Conservation (phyloP, 2,113 vertebrate species). For the Indicator maculatus region DNA sequence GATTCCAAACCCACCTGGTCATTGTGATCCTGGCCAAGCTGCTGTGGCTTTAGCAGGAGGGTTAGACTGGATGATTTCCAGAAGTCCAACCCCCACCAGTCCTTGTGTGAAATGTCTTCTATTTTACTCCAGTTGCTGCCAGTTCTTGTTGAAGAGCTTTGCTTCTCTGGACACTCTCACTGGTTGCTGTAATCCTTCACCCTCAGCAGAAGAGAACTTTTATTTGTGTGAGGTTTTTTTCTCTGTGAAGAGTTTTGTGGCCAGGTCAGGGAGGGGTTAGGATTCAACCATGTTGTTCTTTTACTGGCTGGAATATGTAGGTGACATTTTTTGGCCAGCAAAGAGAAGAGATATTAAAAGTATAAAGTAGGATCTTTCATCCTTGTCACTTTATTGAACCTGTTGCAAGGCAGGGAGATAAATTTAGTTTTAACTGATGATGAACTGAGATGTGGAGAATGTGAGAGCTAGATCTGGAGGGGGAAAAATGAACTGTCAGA, state of each 20-base stretch:
- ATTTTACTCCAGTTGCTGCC: background rate
- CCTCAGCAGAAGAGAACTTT: background rate
- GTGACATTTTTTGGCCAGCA: background rate
- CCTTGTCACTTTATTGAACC: background rate
- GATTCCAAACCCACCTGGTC: too few species aligned
- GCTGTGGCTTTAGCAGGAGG: too few species aligned
- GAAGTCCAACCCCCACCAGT: too few species aligned
- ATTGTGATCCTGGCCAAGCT: too few species aligned
- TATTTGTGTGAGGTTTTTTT: background rate
- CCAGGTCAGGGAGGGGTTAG: background rate
- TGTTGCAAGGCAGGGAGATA: background rate
- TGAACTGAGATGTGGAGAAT: background rate
- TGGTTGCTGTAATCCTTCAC: background rate
- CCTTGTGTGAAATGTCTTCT: background rate
- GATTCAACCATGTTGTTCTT: background rate
- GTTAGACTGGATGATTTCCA: too few species aligned
- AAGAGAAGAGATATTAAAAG: background rate
- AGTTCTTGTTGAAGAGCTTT: background rate
- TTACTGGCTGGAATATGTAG: background rate
- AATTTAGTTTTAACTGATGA: background rate
- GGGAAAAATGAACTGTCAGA: background rate
- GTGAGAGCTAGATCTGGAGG: background rate
- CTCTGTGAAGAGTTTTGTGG: background rate
- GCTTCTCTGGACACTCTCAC: background rate
- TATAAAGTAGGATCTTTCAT: background rate